A percentile compares a stretch with the other conserved stretches of the same genome.
Evolutionary conservation across 2,888 invertebrate genomes (phyloP).

Genomic region (Chrysina gloriosa): DNA sequence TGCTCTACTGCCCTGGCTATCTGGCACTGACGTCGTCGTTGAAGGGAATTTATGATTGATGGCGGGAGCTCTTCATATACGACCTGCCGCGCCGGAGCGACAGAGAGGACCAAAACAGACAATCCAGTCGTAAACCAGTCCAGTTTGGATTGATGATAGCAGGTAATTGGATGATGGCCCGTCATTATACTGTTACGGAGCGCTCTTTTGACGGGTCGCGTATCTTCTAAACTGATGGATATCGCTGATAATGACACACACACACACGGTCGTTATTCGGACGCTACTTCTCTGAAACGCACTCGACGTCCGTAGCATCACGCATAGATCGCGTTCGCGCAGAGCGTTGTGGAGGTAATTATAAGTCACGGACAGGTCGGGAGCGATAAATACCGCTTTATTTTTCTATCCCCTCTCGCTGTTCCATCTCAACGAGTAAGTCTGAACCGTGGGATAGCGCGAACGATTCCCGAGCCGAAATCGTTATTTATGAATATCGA

Average conservation of each 20-base stretch:
- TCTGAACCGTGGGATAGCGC: neutral
- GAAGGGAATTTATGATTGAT: slow-evolving; percentile 56
- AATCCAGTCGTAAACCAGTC: slow-evolving; percentile 53
- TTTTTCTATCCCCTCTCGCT: neutral
- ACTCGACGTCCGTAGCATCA: neutral
- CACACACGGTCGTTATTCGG: slow-evolving; percentile 55
- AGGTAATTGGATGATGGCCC: slow-evolving; percentile 63
- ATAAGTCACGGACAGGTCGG: neutral
- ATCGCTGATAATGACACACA: slow-evolving; percentile 59
- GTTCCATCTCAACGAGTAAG: neutral
- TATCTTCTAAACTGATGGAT: slow-evolving; percentile 57
- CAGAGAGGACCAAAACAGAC: neutral
- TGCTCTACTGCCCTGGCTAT: slow-evolving; percentile 2
- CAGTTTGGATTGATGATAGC: slow-evolving; percentile 61
- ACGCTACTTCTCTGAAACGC: slow-evolving; percentile 40
- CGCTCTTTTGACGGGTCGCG: slow-evolving; percentile 60
- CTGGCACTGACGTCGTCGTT: slow-evolving; percentile 12
- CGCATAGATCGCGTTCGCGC: neutral
- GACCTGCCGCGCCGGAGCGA: neutral
- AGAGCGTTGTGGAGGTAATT: neutral
- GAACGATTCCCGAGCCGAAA: neutral
- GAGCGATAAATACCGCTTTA: slow-evolving; percentile 2
- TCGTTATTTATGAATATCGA: neutral
- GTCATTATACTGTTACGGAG: slow-evolving; percentile 61
- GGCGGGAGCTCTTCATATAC: slow-evolving; percentile 56